Conservation (phyloP, 2,113 vertebrate species). For the Cnemophilus loriae region DNA sequence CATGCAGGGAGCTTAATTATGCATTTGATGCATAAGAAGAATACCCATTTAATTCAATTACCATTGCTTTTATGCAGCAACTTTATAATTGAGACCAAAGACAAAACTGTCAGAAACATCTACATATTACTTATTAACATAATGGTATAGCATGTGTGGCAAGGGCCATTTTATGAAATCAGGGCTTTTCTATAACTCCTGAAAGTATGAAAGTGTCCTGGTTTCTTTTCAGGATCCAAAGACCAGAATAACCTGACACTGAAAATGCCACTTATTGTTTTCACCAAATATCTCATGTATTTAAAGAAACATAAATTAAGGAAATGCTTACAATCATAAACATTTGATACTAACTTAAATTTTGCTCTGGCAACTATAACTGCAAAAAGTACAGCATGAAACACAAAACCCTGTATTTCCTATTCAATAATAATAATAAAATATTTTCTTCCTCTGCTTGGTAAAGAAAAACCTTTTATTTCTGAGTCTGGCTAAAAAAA, state of each 20-base stretch:
- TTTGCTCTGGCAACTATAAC: neutral
- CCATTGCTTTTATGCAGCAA: constrained; percentile 10
- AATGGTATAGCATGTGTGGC: neutral
- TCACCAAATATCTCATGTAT: neutral
- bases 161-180: neutral
- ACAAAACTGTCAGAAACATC: neutral
- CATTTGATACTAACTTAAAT: neutral
- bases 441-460: neutral
- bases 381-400: neutral
- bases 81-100: neutral
- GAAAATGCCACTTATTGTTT: neutral
- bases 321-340: neutral
- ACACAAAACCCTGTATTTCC: neutral
- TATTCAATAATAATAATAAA: neutral
- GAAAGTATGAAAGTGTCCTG: neutral
- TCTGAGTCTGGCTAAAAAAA: neutral
- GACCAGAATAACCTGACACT: neutral
- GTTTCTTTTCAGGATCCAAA: neutral
- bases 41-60: constrained; percentile 49
- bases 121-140: neutral
- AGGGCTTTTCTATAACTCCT: neutral
- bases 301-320: neutral
- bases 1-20: constrained; percentile 17
- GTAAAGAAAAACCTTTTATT: neutral
- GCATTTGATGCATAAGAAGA: constrained; percentile 20